Percentiles rank a stretch among this genome's conserved stretches.
phyloP scores from a whole-genome alignment of 2,797 vertebrate genomes.

The Dipus sagitta region DNA sequence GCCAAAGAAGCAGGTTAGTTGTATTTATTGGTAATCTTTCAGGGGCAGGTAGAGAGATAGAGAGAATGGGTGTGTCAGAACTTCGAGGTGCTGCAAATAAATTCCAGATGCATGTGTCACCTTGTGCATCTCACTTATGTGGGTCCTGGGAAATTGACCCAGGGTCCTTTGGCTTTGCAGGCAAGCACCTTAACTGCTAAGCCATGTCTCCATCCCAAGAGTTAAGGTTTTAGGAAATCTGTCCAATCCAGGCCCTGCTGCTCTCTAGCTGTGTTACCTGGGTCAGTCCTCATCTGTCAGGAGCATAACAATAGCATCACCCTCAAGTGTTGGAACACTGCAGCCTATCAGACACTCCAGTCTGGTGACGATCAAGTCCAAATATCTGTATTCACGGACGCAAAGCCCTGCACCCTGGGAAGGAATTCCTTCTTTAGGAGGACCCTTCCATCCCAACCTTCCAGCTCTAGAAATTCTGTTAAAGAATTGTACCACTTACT shows the following conservation, averaged over 20 bases:
- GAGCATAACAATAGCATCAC: background rate
- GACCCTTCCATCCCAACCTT: background rate
- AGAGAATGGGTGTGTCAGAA: no score
- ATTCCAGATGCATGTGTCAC: no score
- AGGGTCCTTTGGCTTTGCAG: no score
- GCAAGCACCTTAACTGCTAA: no score
- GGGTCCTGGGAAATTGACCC: no score
- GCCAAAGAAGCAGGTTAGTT: no score
- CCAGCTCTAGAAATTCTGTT: constrained; percentile 33
- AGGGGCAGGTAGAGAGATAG: no score
- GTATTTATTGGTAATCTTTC: no score
- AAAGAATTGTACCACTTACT: background rate
- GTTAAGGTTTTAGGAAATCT: background rate
- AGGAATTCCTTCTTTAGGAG: background rate
- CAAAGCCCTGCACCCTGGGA: background rate
- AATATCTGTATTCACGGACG: background rate
- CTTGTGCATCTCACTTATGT: no score
- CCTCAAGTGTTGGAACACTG: background rate
- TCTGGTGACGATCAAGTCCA: background rate
- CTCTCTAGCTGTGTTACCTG: background rate
- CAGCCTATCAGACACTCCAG: background rate
- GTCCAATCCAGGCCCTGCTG: background rate
- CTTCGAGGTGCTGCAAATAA: no score
- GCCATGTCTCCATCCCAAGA: background rate
- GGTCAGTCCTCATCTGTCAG: background rate